Evolutionary conservation across 2,113 vertebrate species (phyloP).

Genomic region (Microcebus griseorufus): DNA sequence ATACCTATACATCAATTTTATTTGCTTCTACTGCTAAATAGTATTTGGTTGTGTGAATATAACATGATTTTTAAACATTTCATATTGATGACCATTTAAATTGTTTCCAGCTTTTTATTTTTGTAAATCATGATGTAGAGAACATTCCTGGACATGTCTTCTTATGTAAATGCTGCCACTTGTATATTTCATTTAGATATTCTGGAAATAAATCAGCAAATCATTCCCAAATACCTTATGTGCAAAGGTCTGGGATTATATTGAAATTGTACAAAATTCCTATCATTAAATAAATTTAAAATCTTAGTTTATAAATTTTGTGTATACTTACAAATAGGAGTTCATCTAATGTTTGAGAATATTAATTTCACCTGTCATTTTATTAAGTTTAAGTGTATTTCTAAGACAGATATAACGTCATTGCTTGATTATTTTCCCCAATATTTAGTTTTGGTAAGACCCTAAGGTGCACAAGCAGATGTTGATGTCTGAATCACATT

Average conservation of each 20-base stretch:
- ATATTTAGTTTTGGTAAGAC: slow-evolving; percentile 36
- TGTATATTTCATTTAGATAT: neutral
- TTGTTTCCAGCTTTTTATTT: slow-evolving; percentile 32
- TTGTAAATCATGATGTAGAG: neutral
- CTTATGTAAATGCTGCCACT: neutral
- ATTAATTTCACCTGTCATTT: slow-evolving; percentile 6
- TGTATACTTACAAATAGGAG: neutral
- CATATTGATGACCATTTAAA: neutral
- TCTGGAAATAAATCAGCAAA: neutral
- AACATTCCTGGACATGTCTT: neutral
- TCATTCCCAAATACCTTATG: neutral
- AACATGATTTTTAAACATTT: neutral
- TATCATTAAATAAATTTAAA: slow-evolving; percentile 21
- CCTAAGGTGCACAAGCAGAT: neutral
- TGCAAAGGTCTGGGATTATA: neutral
- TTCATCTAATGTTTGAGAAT: neutral
- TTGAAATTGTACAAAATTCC: neutral
- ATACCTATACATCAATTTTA: neutral
- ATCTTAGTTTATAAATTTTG: neutral
- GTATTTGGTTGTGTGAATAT: neutral
- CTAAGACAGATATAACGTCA: neutral
- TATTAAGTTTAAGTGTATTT: slow-evolving; percentile 38
- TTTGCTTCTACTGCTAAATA: slow-evolving; percentile 10
- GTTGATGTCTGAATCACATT: neutral
- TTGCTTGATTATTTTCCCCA: neutral